Conservation (phyloP, 2,113 vertebrate species). For the Platysteira castanea region DNA sequence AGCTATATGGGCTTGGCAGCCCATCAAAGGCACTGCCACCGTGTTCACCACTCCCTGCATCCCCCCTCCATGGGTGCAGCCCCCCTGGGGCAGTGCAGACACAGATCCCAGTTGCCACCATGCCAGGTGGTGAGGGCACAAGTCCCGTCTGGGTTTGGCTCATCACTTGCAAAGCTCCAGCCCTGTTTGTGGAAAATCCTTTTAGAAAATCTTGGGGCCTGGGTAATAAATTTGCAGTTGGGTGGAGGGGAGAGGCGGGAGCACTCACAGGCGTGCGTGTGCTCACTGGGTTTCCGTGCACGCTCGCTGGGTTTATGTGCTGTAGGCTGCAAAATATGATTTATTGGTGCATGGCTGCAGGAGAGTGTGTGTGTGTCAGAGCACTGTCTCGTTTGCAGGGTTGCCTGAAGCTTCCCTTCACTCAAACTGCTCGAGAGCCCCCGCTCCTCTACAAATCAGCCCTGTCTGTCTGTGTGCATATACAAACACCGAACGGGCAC, state of each 20-base stretch:
- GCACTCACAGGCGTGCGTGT: not conserved
- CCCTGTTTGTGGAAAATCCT: not conserved
- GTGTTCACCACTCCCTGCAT: fast-evolving
- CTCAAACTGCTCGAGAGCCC: not conserved
- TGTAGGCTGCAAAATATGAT: slow-evolving; percentile 25
- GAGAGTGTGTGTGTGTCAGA: not conserved
- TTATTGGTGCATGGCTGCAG: slow-evolving; percentile 5
- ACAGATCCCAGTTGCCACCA: not conserved
- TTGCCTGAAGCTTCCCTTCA: slow-evolving; percentile 17
- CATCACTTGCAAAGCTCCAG: not conserved
- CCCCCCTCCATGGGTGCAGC: not conserved
- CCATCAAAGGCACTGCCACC: not conserved
- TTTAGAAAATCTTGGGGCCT: not conserved
- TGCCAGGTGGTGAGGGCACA: not conserved
- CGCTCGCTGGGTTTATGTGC: not conserved
- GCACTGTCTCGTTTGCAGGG: not conserved
- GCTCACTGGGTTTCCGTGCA: not conserved
- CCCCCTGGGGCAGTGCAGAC: not conserved
- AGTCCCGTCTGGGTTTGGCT: not conserved
- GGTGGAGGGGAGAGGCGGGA: not conserved
- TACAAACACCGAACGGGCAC: not conserved
- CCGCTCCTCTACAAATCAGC: not conserved
- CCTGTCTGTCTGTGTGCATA: not conserved
- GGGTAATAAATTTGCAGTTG: not conserved
- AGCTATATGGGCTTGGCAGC: not conserved